These are phyloP conservation scores for Pachyrhynchus sulphureomaculatus DNA, from an alignment of 1,140 invertebrate genomes.

Conservation along the genomic window DNA sequence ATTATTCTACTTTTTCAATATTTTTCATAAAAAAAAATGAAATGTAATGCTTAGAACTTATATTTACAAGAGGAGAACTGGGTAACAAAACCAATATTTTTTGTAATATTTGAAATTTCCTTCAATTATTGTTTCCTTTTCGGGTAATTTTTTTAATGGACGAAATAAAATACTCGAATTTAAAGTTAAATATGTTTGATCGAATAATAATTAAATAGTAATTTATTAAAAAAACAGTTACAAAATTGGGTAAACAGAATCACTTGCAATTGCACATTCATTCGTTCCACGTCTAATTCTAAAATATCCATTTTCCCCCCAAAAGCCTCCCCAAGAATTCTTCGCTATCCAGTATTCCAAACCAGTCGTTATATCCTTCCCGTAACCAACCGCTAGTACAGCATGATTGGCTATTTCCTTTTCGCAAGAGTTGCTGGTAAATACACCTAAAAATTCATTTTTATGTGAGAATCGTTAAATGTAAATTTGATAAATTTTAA, in stretches of 20 bases:
- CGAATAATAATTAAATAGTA: too few species aligned
- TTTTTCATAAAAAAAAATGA: too few species aligned
- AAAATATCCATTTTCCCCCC: constrained; percentile 67
- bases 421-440: constrained; percentile 54
- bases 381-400: constrained; percentile 83
- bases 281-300: constrained; percentile 62
- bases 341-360: constrained; percentile 52
- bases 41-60: too few species aligned
- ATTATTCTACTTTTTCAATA: too few species aligned
- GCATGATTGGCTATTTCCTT: constrained; percentile 66
- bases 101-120: too few species aligned
- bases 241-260: constrained; percentile 55
- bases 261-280: constrained; percentile 67
- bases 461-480: neutral
- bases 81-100: too few species aligned
- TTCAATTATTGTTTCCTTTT: too few species aligned
- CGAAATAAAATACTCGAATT: too few species aligned
- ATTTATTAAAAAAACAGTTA: too few species aligned
- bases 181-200: too few species aligned
- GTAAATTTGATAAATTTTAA: neutral
- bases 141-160: too few species aligned
- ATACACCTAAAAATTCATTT: constrained; percentile 48
- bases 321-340: constrained; percentile 57
- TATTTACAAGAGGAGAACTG: too few species aligned
- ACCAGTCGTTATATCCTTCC: constrained; percentile 59